A percentile compares a stretch with the other conserved stretches of the same genome.
These are phyloP conservation scores for Schizotus pectinicornis DNA, from an alignment of 2,888 invertebrate species.

Conservation along the genomic window DNA sequence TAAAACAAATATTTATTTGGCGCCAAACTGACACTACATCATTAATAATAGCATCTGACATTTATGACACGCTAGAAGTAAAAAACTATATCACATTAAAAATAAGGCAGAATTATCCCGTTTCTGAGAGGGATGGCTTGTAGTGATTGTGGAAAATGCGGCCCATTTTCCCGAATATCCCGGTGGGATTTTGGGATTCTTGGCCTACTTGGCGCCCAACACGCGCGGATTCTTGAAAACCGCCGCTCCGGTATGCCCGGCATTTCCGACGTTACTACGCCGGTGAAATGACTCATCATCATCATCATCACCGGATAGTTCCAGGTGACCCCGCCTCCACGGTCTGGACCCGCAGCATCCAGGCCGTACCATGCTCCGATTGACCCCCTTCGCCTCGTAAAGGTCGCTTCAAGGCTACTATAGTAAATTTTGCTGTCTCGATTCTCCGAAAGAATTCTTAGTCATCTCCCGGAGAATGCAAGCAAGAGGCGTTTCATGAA, in stretches of 20 bases:
- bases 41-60: no score
- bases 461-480: conserved; percentile 32
- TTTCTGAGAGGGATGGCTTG: no score
- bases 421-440: conserved; percentile 18
- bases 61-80: no score
- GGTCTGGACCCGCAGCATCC: conserved; percentile 11
- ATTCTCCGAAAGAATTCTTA: conserved; percentile 29
- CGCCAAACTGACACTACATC: no score
- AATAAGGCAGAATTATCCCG: no score
- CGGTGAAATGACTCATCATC: conserved; percentile 21
- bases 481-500: conserved; percentile 31
- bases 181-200: no score
- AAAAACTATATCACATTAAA: no score
- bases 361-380: conserved; percentile 16
- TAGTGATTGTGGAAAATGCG: no score
- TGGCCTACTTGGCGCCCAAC: no score
- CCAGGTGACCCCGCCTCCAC: conserved; percentile 28
- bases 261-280: conserved; percentile 26
- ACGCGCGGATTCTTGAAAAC: no score
- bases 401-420: conserved; percentile 33
- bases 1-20: no score
- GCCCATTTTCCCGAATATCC: no score
- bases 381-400: conserved; percentile 20
- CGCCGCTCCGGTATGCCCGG: conserved; percentile 22
- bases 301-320: conserved; percentile 10